phyloP scores from a whole-genome alignment of 1,140 invertebrate species.

The Platyscapa corneri region DNA sequence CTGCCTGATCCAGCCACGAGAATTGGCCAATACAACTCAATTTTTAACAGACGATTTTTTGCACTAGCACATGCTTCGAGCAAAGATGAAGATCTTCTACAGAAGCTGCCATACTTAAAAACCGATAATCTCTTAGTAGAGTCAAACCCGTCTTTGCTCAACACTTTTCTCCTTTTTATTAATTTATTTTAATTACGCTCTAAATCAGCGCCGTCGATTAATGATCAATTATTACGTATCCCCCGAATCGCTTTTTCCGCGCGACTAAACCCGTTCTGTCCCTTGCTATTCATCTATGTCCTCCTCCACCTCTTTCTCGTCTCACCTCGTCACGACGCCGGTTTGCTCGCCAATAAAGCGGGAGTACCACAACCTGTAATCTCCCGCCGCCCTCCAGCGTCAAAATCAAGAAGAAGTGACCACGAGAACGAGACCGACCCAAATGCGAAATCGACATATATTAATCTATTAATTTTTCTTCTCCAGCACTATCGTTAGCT shows the following conservation, averaged over 20 bases:
- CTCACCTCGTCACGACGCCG: conserved; percentile 27
- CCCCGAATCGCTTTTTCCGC: conserved; percentile 43
- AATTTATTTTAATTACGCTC: conserved; percentile 70
- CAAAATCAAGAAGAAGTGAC: conserved; percentile 8
- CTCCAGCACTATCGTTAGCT: neutral
- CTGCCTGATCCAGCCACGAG: neutral
- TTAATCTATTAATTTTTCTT: no score
- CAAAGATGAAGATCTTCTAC: conserved; percentile 1
- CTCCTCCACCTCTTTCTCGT: neutral
- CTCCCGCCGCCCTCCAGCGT: conserved; percentile 4
- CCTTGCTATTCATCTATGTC: conserved; percentile 29
- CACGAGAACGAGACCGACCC: neutral
- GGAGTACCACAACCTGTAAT: conserved; percentile 54
- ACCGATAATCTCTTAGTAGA: conserved; percentile 21
- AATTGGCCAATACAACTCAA: neutral
- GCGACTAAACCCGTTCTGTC: conserved; percentile 34
- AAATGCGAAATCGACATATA: neutral
- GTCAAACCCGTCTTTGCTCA: conserved; percentile 46
- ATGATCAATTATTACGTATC: conserved; percentile 67
- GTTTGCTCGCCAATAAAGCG: conserved; percentile 57
- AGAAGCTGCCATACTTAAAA: conserved; percentile 18
- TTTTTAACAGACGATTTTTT: neutral
- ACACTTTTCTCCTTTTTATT: conserved; percentile 61
- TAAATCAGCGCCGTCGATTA: conserved; percentile 49
- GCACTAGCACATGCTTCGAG: neutral